These are phyloP conservation scores for Solenodon paradoxus DNA, from an alignment of 2,113 vertebrate species.

Conservation along the genomic window DNA sequence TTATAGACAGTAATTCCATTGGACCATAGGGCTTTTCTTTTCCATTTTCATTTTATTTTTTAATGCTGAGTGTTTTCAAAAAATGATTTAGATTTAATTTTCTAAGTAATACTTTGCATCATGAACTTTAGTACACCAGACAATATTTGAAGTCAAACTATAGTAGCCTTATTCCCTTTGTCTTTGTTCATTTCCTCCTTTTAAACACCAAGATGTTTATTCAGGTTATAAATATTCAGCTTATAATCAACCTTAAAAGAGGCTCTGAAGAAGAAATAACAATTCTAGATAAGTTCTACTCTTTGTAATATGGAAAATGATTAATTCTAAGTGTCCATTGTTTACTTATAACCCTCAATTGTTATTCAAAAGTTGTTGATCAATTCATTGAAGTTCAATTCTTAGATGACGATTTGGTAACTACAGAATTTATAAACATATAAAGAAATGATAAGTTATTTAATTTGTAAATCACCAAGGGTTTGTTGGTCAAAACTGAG, in stretches of 20 bases:
- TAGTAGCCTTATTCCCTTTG: neutral
- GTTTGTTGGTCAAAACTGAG: neutral
- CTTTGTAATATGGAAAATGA: neutral
- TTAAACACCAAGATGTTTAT: neutral
- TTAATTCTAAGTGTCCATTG: neutral
- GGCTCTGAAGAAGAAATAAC: neutral
- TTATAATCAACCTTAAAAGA: neutral
- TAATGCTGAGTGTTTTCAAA: neutral
- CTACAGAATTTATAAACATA: neutral
- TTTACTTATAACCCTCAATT: neutral
- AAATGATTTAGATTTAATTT: neutral
- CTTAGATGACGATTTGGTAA: neutral
- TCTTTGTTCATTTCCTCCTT: neutral
- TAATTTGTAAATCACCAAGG: neutral
- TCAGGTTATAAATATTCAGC: neutral
- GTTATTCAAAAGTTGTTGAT: neutral
- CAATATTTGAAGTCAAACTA: neutral
- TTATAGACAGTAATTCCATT: neutral
- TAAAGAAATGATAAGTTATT: neutral
- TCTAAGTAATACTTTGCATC: neutral
- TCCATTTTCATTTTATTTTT: neutral
- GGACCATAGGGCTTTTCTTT: neutral
- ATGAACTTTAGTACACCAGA: neutral
- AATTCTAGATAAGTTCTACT: neutral
- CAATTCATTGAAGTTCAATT: neutral